Evolutionary conservation across 2,113 vertebrate species (phyloP), one percentile per base, ranked within the genome.

Genomic region (Polypterus bichir): DNA sequence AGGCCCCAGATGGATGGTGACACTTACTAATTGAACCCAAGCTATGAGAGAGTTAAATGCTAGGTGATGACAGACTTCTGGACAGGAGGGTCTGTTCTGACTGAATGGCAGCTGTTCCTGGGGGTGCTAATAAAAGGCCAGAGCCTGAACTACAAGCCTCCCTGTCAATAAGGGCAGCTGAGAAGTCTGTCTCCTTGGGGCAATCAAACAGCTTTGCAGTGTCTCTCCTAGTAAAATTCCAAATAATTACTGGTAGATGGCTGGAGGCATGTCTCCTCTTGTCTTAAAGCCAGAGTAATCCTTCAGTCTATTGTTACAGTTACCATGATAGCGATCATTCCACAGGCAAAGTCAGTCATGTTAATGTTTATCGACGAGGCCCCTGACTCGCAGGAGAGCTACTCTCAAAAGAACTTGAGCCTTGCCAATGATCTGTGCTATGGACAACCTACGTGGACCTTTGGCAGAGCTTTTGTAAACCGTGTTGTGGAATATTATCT

Each of bases 51-150:
- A 69, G 62, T 62, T 62, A 10, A 70, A 62, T 46, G 56, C 64
- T 58, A 56, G 58, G 71, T 79, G 80, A 85, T 84, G 81, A 85
- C 70, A 83, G 79, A 79, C 63, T 68, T 68, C 70, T 59, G 59
- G 64, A 63, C 65, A 63, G 46, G 61, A 64, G 68, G 74, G 69
- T 71, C 72, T 69, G 69, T 71, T 75, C 74, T 81, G 79, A 77
- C 80, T 78, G 74, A 73, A 73, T 74, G 70, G 77, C 83, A 84
- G 75, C 83, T 85, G 82, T 82, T 83, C 76, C 69, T 67, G 68
- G 49, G 46, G 67, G 73, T 68, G 66, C 68, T 83, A 82, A 86
- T 85, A 79, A 86, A 82, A 79, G 81, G 71, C 73, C 74, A 64
- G 64, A 66, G 59, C 62, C 72, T 56, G 27, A 27, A 27, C 27